Evolutionary conservation across 2,113 vertebrate species (phyloP), one percentile per base, ranked within the genome.

Genomic region (Perca flavescens): DNA sequence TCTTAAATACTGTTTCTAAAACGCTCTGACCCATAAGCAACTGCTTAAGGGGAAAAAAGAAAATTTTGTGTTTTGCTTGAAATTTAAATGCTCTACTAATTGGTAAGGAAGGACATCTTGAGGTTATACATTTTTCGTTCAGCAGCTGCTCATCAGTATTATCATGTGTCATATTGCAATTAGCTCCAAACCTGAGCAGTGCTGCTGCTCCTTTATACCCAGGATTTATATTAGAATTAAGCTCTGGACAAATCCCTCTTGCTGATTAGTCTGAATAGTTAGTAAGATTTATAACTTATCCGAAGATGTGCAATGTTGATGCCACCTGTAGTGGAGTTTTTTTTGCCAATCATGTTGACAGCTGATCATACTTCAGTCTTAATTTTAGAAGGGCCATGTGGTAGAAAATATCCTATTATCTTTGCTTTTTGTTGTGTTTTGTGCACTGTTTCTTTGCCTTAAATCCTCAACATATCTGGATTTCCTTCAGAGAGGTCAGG

Each of bases 101-200:
- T 67, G 74, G 16, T 64, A 17, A 82, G 36, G 36, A 76, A 75
- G 34, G 46, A 36, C 64, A 76, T 76, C 36, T 67, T 40, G 25
- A 66, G 50, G 64, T 74, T 25, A 25, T 11, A 6, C 1, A 1
- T 19, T 36, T 63, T 74, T 47, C 71, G 65, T 25, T 66, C 14
- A 75, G 25, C 16, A 56, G 53, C 53, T 69, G 17, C 50, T 70
- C 6, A 64, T 56, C 25, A 36, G 49, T 70, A 62, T 69, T 50
- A 76, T 52, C 43, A 60, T 47, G 9, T 40, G 61, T 34, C 49
- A 57, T 77, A n/a, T 57, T 57, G 52, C 22, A 40, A 54, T 82
- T 77, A 77, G 1, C 10, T 22, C 63, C 22, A 12, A 49, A 50
- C 50, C 28, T 36, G 40, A 49, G 53, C 36, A 6, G 8, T 57